Evolutionary conservation across 2,888 invertebrate genomes (phyloP), one percentile per base, ranked within the genome.

Genomic region (Strigamia transsilvanica): DNA sequence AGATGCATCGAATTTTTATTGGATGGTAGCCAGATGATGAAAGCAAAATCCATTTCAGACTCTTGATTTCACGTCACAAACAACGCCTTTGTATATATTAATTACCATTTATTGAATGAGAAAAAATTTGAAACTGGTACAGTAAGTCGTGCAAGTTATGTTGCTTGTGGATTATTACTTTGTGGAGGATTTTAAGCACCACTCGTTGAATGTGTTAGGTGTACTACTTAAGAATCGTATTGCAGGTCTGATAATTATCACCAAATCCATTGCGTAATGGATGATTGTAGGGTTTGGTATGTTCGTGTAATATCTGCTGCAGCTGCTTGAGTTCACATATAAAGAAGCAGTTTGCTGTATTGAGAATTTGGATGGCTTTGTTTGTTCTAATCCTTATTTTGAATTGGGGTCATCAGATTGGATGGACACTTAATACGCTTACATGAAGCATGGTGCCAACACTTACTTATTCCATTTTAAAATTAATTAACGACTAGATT

Each of bases 301-400:
- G 51, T 51, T 51, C 9, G 7, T 9, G n/a, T n/a, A 2, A 12
- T 38, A 38, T 38, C 18, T 56, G 56, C 18, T 9, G 56, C 56
- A 56, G 18, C 56, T 56, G 56, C 56, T n/a, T 9, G 56, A 56
- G 56, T 56, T 56, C 56, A 56, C 56, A 56, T 18, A 56, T 18
- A 56, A 56, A 56, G 56, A 56, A 18, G 56, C n/a, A 56, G 18
- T 9, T n/a, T 56, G n/a, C 15, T 4, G 46, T 15, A 56, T 56
- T 18, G 56, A 18, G 18, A 56, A 56, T n/a, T n/a, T n/a, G 46
- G 4, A 46, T 56, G 9, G 56, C 0, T 56, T 2, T 15, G 56
- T 56, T 15, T 56, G 56, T 56, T 56, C 5, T 1, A 56, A 56
- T n/a, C n/a, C 51, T 51, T 51, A 51, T 6, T 51, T 51, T 51